Conservation (phyloP, 92 coral and sea anemone species). For the Virgularia gustaviana region DNA sequence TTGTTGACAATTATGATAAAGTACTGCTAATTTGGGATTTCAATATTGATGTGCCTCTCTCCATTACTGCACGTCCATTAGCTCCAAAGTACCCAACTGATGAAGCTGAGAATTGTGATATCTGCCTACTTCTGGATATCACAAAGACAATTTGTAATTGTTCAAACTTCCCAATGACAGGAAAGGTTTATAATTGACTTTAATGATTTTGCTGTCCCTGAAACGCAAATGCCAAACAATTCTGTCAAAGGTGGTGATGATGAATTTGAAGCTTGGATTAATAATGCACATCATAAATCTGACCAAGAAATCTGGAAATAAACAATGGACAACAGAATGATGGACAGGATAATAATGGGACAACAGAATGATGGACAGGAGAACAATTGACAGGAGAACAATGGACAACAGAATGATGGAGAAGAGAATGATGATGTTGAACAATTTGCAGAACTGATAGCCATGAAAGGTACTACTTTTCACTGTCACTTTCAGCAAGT, state of each 20-base stretch:
- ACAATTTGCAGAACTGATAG: constrained; percentile 21
- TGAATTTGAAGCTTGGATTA: constrained; percentile 8
- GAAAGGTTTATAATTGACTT: constrained; percentile 7
- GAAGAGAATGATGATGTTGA: not conserved
- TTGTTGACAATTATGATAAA: constrained; percentile 2
- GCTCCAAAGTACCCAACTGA: constrained; percentile 14
- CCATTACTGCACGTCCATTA: not conserved
- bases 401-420: constrained; percentile 14
- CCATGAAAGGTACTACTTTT: constrained; percentile 19
- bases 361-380: not conserved
- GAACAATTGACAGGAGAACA: not conserved
- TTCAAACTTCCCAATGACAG: constrained; percentile 17
- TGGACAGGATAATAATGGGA: no score
- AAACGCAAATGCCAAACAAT: constrained; percentile 17
- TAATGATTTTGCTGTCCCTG: constrained; percentile 14
- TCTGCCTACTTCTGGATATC: constrained; percentile 19
- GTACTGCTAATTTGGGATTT: constrained; percentile 10
- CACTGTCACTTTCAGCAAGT: constrained; percentile 21
- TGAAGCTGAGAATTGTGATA: not conserved
- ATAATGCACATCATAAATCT: constrained; percentile 3
- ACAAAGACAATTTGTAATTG: constrained; percentile 15
- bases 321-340: not conserved
- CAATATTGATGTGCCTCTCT: constrained; percentile 16
- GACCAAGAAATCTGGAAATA: not conserved
- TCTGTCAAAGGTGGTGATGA: not conserved